A percentile compares a stretch with the other conserved stretches of the same genome.
Conservation (phyloP, 2,888 invertebrate species). For the Pinctada fucata region DNA sequence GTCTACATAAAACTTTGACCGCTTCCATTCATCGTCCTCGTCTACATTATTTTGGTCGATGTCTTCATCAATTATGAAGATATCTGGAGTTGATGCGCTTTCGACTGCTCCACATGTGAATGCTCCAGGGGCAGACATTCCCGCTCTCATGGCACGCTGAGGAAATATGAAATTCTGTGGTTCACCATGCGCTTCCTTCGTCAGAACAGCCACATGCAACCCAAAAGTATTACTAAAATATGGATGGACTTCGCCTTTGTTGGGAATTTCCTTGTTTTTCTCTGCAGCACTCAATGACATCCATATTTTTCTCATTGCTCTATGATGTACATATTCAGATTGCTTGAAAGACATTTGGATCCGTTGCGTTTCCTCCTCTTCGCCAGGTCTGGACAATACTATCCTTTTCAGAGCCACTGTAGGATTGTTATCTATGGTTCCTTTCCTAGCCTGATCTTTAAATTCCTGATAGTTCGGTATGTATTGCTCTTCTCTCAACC, state of each 20-base stretch:
- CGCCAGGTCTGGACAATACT: slow-evolving; percentile 39
- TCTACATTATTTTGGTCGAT: background rate
- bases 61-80: background rate
- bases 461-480: slow-evolving; percentile 22
- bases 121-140: slow-evolving; percentile 42
- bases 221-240: slow-evolving; percentile 49
- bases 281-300: slow-evolving; percentile 29
- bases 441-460: slow-evolving; percentile 22
- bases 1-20: slow-evolving; percentile 24
- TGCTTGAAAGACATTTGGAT: slow-evolving; percentile 37
- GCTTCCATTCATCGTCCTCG: background rate
- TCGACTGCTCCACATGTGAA: slow-evolving; percentile 49
- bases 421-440: slow-evolving; percentile 46
- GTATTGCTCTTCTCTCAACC: slow-evolving; percentile 31
- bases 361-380: slow-evolving; percentile 39
- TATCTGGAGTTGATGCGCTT: slow-evolving; percentile 45
- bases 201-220: slow-evolving; percentile 46
- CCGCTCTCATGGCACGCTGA: slow-evolving; percentile 36
- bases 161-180: slow-evolving; percentile 46
- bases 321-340: slow-evolving; percentile 42
- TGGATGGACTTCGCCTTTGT: slow-evolving; percentile 41
- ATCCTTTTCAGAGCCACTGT: slow-evolving; percentile 41
- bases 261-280: slow-evolving; percentile 31
- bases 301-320: slow-evolving; percentile 47
- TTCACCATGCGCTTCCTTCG: slow-evolving; percentile 45